Conservation (phyloP, 2,888 invertebrate genomes). For the Tyria jacobaeae region DNA sequence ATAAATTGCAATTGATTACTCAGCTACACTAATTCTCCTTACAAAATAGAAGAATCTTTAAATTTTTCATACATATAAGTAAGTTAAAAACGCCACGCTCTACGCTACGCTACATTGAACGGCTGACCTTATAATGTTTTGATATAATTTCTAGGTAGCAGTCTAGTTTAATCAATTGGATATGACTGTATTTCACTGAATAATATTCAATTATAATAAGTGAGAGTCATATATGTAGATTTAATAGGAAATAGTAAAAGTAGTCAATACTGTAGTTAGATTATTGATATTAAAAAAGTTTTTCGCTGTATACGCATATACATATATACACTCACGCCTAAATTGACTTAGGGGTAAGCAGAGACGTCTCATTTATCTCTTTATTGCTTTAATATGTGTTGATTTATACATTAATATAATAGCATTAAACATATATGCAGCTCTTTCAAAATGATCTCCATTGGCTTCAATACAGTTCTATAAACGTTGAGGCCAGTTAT, state of each 20-base stretch:
- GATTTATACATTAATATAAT: too few species aligned
- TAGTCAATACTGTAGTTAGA: background rate
- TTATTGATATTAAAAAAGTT: background rate
- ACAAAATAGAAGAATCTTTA: background rate
- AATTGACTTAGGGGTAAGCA: too few species aligned
- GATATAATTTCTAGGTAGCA: slow-evolving; percentile 37
- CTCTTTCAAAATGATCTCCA: too few species aligned
- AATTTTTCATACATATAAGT: background rate
- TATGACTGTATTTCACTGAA: slow-evolving; percentile 21
- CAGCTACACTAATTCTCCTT: background rate
- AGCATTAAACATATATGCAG: too few species aligned
- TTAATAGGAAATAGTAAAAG: slow-evolving; percentile 15
- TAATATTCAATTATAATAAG: slow-evolving; percentile 4
- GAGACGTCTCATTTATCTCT: too few species aligned
- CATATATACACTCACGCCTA: too few species aligned
- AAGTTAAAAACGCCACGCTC: slow-evolving; percentile 11
- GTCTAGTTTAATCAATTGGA: slow-evolving; percentile 12
- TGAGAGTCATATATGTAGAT: slow-evolving; percentile 21
- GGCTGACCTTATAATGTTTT: slow-evolving; percentile 30
- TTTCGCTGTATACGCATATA: background rate
- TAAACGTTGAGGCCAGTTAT: too few species aligned
- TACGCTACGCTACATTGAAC: background rate
- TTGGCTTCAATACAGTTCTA: too few species aligned
- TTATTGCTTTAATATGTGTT: too few species aligned
- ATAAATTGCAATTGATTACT: background rate